Evolutionary conservation across 1,140 invertebrate genomes (phyloP), one percentile per base, ranked within the genome.

Genomic region (Dendroctonus valens): DNA sequence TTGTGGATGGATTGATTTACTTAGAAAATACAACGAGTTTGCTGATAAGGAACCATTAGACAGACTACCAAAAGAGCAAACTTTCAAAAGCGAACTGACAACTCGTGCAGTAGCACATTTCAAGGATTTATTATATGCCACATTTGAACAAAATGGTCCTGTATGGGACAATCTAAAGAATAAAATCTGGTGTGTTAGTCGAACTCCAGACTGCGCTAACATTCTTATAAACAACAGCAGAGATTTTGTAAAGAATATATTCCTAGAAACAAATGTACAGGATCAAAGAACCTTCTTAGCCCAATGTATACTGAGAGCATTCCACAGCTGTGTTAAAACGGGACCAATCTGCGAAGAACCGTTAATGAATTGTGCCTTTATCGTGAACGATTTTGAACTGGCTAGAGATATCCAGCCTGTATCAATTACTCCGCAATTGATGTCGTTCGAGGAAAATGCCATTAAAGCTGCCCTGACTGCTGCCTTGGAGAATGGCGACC

Each of bases 331-430:
- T 51, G 76, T 73, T 60, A 72, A 74, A 65, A 69, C 76, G 6
- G 77, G 77, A 4, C 76, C 76, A 4, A 52, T 79, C 9, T 79
- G 77, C 58, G 72, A 77, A 64, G 77, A 79, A 72, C 76, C 75
- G 3, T 53, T 79, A 38, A 71, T 67, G 39, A 74, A 78, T 51
- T 75, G 74, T 67, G 75, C 71, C 5, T 76, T 79, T 63, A 65
- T 77, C 7, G 83, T 98, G 2, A 96, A 91, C 82, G 96, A 97
- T 3, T 99, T 98, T 79, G 93, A 98, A 84, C 78, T 97, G 5
- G 94, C 95, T 5, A 76, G 98, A 14, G 98, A 96, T 81, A 94
- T 98, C 11, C 12, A 66, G 8, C 41, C 64, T n/a, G 12, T 92
- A 98, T 90, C 73, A 61, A 68, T 68, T 60, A 70, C 64, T 14